These are phyloP conservation scores for Rynchops niger DNA, from an alignment of 2,113 vertebrate genomes.

Conservation along the genomic window DNA sequence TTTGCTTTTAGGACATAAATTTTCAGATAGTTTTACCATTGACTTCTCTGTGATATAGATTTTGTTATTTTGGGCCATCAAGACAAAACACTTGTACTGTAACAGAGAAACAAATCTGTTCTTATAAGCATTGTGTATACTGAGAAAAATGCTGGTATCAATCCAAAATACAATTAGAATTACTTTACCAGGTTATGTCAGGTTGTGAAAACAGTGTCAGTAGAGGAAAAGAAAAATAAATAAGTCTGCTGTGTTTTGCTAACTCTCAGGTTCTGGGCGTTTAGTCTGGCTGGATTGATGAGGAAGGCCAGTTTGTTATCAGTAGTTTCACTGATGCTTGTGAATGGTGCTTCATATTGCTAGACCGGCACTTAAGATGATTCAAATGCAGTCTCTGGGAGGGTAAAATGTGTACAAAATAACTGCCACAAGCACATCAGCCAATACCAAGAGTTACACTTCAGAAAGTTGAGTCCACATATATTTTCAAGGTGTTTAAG, in stretches of 20 bases:
- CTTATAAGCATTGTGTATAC: constrained; percentile 16
- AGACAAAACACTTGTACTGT: neutral
- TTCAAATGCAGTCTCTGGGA: neutral
- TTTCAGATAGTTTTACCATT: constrained; percentile 33
- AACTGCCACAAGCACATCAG: neutral
- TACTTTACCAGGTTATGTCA: constrained; percentile 58
- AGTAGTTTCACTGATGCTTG: neutral
- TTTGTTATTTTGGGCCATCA: neutral
- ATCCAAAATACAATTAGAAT: constrained; percentile 61
- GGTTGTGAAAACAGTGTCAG: constrained; percentile 56
- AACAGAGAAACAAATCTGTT: constrained; percentile 10
- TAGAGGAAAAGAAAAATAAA: constrained; percentile 50
- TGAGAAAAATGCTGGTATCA: constrained; percentile 53
- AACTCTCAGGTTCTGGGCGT: neutral
- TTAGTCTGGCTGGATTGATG: neutral
- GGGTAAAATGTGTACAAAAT: neutral
- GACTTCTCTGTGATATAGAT: neutral
- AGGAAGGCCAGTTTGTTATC: neutral
- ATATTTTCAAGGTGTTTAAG: neutral
- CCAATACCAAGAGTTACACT: neutral
- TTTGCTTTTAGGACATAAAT: constrained; percentile 34
- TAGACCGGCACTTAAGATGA: neutral
- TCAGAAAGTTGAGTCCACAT: neutral
- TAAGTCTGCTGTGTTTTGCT: constrained; percentile 20
- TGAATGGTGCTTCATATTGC: neutral